Conservation (phyloP, 2,888 invertebrate species). For the Brachylomia viminalis region DNA sequence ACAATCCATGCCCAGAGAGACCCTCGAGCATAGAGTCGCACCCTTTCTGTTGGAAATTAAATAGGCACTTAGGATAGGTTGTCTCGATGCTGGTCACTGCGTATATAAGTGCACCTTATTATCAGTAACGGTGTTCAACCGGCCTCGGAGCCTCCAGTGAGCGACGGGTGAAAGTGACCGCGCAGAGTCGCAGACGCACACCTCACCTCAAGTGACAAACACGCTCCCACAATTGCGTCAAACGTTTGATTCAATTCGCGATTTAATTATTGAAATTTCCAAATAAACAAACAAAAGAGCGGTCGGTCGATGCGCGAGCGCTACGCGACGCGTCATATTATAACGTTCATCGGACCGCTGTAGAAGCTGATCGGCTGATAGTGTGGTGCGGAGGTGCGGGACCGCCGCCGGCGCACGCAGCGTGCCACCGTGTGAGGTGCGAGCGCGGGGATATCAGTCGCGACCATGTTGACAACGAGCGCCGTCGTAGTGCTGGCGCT, state of each 20-base stretch:
- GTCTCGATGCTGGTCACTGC: conserved; percentile 72
- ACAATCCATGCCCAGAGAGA: conserved; percentile 40
- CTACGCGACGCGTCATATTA: conserved; percentile 76
- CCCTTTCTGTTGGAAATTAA: conserved; percentile 49
- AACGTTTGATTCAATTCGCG: conserved; percentile 70
- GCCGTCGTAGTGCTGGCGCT: conserved; percentile 80
- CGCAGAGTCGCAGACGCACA: conserved; percentile 81
- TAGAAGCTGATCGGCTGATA: conserved; percentile 80
- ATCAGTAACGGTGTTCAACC: conserved; percentile 87
- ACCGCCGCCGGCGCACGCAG: conserved; percentile 69
- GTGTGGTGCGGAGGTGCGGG: conserved; percentile 79
- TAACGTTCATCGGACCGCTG: conserved; percentile 76
- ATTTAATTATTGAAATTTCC: conserved; percentile 76
- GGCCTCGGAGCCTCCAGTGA: conserved; percentile 82
- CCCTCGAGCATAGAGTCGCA: conserved; percentile 26
- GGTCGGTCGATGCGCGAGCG: conserved; percentile 73
- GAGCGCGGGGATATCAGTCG: conserved; percentile 77
- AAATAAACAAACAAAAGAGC: conserved; percentile 85
- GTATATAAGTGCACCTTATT: conserved; percentile 81
- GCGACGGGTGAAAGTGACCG: conserved; percentile 87
- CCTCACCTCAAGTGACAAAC: conserved; percentile 79
- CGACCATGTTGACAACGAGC: conserved; percentile 82
- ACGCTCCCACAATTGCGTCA: conserved; percentile 71
- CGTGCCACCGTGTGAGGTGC: conserved; percentile 67
- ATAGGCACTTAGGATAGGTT: conserved; percentile 59